Conservation (phyloP, 92 coral and sea anemone species). For the Paragorgia papillata region DNA sequence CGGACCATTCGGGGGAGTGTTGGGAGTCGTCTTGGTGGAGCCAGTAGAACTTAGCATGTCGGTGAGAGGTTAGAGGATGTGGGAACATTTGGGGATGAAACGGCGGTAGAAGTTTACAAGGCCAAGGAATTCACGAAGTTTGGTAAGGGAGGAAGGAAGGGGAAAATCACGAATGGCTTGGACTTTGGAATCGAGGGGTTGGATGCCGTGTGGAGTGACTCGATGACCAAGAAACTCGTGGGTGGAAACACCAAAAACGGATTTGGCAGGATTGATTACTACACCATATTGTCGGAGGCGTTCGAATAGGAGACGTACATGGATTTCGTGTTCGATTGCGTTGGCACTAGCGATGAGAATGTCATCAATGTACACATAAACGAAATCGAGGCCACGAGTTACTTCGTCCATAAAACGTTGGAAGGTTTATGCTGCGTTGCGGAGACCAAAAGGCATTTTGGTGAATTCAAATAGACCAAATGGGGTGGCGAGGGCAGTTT, state of each 20-base stretch:
- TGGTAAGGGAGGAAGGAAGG: neutral
- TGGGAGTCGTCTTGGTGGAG: neutral
- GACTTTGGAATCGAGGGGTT: slow-evolving; percentile 13
- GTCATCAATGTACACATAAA: neutral
- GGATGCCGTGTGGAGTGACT: neutral
- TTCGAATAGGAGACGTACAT: slow-evolving; percentile 9
- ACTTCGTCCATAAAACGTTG: slow-evolving; percentile 38
- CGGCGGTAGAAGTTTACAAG: slow-evolving; percentile 23
- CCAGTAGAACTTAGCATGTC: neutral
- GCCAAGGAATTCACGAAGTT: slow-evolving; percentile 10
- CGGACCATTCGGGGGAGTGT: neutral
- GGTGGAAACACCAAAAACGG: neutral
- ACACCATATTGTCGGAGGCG: slow-evolving; percentile 16
- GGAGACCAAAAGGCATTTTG: slow-evolving; percentile 36
- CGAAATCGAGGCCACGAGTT: neutral
- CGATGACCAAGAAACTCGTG: slow-evolving; percentile 8
- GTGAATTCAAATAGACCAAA: slow-evolving; percentile 30
- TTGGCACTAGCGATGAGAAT: slow-evolving; percentile 18
- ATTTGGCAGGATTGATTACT: slow-evolving; percentile 26
- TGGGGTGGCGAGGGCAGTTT: slow-evolving; percentile 35
- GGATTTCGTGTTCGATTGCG: slow-evolving; percentile 10
- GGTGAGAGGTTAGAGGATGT: slow-evolving; percentile 1
- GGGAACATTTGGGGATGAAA: slow-evolving; percentile 21
- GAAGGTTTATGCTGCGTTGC: slow-evolving; percentile 25
- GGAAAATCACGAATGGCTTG: slow-evolving; percentile 24